A percentile compares a stretch with the other conserved stretches of the same genome.
Evolutionary conservation across 1,140 invertebrate species (phyloP).

Genomic region (Paraescarpia echinospica): DNA sequence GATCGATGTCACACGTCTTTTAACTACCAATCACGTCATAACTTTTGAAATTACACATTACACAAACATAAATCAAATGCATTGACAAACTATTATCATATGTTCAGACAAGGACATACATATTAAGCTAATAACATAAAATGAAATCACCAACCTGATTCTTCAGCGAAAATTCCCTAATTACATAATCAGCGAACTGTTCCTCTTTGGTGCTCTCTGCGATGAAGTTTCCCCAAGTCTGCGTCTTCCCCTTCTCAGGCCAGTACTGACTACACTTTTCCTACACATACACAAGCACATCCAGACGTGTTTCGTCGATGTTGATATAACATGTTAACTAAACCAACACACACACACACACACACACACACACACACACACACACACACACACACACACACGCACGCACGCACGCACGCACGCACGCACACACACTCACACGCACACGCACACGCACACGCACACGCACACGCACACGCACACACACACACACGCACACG

Average conservation of each 20-base stretch:
- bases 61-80: not conserved
- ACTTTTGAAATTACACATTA: no score
- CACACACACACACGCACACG: not conserved
- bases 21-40: no score
- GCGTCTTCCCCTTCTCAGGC: not conserved
- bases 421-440: not conserved
- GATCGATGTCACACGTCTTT: no score
- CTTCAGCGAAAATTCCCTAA: constrained; percentile 5
- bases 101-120: not conserved
- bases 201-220: not conserved
- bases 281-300: not conserved
- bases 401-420: no score
- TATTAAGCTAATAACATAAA: not conserved
- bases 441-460: not conserved
- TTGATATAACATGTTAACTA: not conserved
- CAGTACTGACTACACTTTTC: constrained; percentile 23
- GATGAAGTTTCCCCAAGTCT: not conserved
- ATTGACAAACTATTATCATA: not conserved
- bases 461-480: not conserved
- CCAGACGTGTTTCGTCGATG: not conserved
- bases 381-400: not conserved
- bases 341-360: not conserved
- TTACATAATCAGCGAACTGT: constrained; percentile 17
- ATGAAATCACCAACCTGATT: not conserved
- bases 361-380: not conserved